These are phyloP conservation scores for Scortum barcoo DNA, from an alignment of 2,113 vertebrate species.

Conservation along the genomic window DNA sequence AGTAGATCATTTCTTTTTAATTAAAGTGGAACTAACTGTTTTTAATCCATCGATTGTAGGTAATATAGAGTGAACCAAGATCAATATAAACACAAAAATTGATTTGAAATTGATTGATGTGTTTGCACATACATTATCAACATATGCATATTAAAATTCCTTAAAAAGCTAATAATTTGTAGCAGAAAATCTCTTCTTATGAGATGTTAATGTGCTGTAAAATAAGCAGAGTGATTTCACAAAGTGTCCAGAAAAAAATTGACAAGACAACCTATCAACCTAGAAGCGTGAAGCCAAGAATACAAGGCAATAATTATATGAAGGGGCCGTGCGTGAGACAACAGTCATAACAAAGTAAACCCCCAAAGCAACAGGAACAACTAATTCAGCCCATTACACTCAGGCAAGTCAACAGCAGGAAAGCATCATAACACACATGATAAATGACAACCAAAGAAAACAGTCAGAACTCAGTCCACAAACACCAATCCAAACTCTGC, in stretches of 20 bases:
- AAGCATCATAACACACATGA: background rate
- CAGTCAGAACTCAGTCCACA: background rate
- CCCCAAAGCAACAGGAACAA: background rate
- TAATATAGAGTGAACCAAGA: background rate
- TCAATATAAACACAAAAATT: background rate
- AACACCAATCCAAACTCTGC: background rate
- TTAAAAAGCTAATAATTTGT: background rate
- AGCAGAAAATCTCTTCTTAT: background rate
- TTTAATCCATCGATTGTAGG: background rate
- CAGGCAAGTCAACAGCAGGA: background rate
- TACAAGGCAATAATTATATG: background rate
- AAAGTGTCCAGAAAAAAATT: background rate
- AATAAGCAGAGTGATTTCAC: background rate
- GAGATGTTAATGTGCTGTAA: background rate
- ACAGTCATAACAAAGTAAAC: background rate
- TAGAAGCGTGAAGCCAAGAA: background rate
- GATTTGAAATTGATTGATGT: too few species aligned
- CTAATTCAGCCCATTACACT: background rate
- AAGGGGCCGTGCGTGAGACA: background rate
- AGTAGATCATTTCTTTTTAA: background rate
- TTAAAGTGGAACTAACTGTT: background rate
- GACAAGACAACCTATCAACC: too few species aligned
- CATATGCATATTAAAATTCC: background rate
- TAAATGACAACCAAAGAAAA: background rate
- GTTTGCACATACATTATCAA: too few species aligned